Percentiles rank a stretch among this genome's conserved stretches.
phyloP scores from a whole-genome alignment of 1,140 invertebrate genomes.

The Drosophila sproati region DNA sequence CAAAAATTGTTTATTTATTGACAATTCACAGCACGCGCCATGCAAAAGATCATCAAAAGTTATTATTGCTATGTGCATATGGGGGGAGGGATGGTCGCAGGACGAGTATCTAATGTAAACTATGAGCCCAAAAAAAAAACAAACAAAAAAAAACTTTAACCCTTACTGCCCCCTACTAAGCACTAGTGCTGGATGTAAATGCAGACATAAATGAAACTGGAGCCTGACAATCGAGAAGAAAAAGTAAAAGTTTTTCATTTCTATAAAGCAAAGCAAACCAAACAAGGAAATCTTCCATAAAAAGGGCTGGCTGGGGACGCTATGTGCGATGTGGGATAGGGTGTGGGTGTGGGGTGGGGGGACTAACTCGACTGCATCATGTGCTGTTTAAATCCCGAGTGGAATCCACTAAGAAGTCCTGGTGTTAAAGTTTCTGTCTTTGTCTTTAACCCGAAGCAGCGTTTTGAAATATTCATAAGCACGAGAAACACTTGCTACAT shows the following conservation, averaged over 20 bases:
- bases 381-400: neutral
- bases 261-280: neutral
- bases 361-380: neutral
- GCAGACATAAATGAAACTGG: conserved; percentile 45
- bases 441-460: conserved; percentile 3
- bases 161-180: neutral
- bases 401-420: neutral
- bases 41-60: conserved; percentile 48
- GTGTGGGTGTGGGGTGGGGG: neutral
- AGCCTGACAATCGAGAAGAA: conserved; percentile 5
- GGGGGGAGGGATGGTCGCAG: neutral
- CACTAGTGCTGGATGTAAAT: conserved; percentile 38
- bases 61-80: conserved; percentile 12
- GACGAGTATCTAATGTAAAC: neutral
- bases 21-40: conserved; percentile 55
- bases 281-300: too few relatives aligned
- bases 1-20: conserved; percentile 60
- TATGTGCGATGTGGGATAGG: too few relatives aligned
- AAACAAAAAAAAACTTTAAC: neutral
- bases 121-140: neutral
- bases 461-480: conserved; percentile 58
- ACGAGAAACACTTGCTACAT: neutral
- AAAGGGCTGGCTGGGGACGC: too few relatives aligned
- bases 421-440: neutral
- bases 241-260: conserved; percentile 31